Conservation (phyloP, 1,140 invertebrate species). For the Drepana arcuata region DNA sequence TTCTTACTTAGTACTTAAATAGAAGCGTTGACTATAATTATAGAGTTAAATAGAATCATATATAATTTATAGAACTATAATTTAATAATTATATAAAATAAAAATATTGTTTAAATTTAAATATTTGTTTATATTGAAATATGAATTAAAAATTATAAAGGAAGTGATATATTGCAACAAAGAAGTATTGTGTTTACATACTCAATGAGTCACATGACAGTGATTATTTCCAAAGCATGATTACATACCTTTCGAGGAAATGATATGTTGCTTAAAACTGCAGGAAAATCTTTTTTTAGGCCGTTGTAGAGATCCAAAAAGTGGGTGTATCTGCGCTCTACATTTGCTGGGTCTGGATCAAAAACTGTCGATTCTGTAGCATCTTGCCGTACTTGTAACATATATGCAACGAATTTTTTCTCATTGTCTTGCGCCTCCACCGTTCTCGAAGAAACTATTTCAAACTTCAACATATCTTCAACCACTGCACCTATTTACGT, state of each 20-base stretch:
- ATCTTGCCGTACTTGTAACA: slow-evolving; percentile 73
- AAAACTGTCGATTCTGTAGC: slow-evolving; percentile 40
- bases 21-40: no score
- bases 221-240: slow-evolving; percentile 23
- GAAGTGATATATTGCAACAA: no score
- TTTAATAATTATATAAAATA: slow-evolving; percentile 2
- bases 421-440: slow-evolving; percentile 64
- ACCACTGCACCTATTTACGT: not conserved
- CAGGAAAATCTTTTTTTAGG: slow-evolving; percentile 75
- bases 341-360: slow-evolving; percentile 75
- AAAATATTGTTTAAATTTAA: no score
- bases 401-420: slow-evolving; percentile 78
- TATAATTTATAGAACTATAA: not conserved
- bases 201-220: no score
- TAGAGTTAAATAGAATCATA: no score
- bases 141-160: no score
- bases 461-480: slow-evolving; percentile 49
- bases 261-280: slow-evolving; percentile 71
- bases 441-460: slow-evolving; percentile 56
- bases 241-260: slow-evolving; percentile 81
- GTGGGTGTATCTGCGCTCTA: slow-evolving; percentile 84
- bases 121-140: no score
- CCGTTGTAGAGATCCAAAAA: slow-evolving; percentile 79
- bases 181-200: no score
- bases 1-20: no score